Conservation (phyloP, 92 coral and sea anemone genomes). For the Heteractis magnifica region DNA sequence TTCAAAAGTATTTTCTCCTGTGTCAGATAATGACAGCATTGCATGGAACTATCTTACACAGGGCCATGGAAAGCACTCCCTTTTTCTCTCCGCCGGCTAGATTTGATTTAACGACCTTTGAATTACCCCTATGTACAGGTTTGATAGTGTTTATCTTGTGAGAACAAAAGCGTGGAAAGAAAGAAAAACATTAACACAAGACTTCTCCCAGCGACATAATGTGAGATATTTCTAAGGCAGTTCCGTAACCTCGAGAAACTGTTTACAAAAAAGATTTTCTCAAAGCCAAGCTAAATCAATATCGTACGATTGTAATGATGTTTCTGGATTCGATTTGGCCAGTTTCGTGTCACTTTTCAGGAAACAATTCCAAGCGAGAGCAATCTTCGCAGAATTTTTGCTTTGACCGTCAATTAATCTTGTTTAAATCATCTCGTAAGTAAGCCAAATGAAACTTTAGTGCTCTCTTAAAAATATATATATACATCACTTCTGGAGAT, state of each 20-base stretch:
- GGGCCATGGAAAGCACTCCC: neutral
- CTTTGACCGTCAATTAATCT: neutral
- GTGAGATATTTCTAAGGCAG: conserved; percentile 39
- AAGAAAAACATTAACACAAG: neutral
- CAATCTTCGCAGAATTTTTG: neutral
- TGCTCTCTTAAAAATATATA: neutral
- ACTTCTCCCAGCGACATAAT: neutral
- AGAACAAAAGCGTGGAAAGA: neutral
- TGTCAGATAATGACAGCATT: neutral
- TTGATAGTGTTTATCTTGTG: neutral
- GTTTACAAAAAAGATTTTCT: conserved; percentile 45
- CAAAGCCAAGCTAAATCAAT: conserved; percentile 60
- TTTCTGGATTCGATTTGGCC: conserved; percentile 8
- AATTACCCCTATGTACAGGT: neutral
- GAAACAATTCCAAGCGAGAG: conserved; percentile 2
- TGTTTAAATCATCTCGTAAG: neutral
- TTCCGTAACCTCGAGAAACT: conserved; percentile 56
- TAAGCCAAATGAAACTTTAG: neutral
- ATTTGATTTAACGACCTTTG: conserved; percentile 6
- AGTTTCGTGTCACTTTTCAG: conserved; percentile 11
- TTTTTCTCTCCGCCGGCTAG: neutral
- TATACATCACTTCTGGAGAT: neutral
- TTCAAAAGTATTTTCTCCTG: neutral
- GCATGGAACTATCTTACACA: neutral
- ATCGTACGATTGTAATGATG: conserved; percentile 21